A percentile compares a stretch with the other conserved stretches of the same genome.
Conservation (phyloP, 2,888 invertebrate species). For the Myathropa florea region DNA sequence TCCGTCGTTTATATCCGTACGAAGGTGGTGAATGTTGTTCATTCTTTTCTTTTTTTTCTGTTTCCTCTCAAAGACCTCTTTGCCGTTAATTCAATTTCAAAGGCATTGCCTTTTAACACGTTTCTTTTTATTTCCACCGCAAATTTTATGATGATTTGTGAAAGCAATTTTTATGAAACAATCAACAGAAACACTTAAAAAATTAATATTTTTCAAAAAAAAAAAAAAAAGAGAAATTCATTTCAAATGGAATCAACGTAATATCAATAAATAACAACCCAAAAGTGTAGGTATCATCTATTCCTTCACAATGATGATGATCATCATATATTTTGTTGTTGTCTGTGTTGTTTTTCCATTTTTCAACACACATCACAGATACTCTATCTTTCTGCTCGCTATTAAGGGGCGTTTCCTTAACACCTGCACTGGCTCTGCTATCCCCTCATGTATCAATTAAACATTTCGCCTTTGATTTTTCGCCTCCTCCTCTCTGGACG, state of each 20-base stretch:
- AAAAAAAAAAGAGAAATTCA: background rate
- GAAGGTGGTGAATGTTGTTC: background rate
- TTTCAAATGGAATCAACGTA: conserved; percentile 19
- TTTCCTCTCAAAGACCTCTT: background rate
- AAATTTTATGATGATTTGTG: conserved; percentile 17
- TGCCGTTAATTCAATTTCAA: background rate
- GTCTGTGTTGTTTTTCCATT: background rate
- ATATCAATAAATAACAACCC: conserved; percentile 52
- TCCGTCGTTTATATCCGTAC: background rate
- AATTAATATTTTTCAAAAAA: conserved; percentile 28
- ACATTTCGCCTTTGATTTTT: background rate
- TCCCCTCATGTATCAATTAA: background rate
- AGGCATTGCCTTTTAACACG: background rate
- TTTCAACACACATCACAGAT: conserved; percentile 22
- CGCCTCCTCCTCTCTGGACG: background rate
- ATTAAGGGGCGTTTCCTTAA: conserved; percentile 47
- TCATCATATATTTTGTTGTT: background rate
- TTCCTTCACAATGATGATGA: conserved; percentile 9
- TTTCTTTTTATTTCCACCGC: conserved; percentile 21
- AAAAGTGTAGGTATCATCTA: conserved; percentile 29
- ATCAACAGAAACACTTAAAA: conserved; percentile 59
- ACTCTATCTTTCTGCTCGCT: conserved; percentile 29
- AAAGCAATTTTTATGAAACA: conserved; percentile 31
- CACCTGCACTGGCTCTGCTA: conserved; percentile 34
- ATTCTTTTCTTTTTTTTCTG: too few species aligned